Evolutionary conservation across 2,888 invertebrate species (phyloP), one percentile per base, ranked within the genome.

Genomic region (Nezara viridula): DNA sequence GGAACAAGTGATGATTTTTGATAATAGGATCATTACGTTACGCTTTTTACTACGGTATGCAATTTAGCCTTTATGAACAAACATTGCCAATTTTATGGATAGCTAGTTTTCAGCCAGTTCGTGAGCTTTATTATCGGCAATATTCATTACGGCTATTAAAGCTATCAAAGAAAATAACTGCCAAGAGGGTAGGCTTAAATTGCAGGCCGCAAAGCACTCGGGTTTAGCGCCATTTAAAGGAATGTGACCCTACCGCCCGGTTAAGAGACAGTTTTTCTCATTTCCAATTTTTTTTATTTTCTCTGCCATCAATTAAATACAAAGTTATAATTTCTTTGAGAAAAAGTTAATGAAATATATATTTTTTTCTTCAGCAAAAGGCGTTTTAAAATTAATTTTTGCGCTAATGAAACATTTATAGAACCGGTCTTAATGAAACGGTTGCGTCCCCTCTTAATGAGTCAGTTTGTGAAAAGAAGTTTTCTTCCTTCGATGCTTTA

Each of bases 291-390:
- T 73, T 81, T 81, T 81, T 14, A 14, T 81, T 81, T 44, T 19
- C 81, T 2, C 44, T n/a, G 12, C 44, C 81, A 44, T 81, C 44
- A 81, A 81, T 81, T 81, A 81, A 81, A 44, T 44, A 81, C 44
- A 44, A 47, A 81, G 44, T 81, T 81, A 81, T 81, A 44, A 81
- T 44, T 81, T 44, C 14, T 44, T n/a, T n/a, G 37, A 44, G 81
- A 81, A 44, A 77, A 81, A 81, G 81, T 81, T 81, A 81, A 81
- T 81, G 81, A 81, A 81, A 81, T 81, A 47, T 81, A 47, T 47
- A 12, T 77, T 37, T 73, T 37, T 73, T 47, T 77, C 24, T 40
- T n/a, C 24, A n/a, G 81, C n/a, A 14, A 14, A 44, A 81, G 44
- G 6, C n/a, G 81, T 40, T 81, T 81, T 47, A 81, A 81, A 81